A percentile compares a stretch with the other conserved stretches of the same genome.
Evolutionary conservation across 2,797 vertebrate species (phyloP).

Genomic region (Megalops cyprinoides): DNA sequence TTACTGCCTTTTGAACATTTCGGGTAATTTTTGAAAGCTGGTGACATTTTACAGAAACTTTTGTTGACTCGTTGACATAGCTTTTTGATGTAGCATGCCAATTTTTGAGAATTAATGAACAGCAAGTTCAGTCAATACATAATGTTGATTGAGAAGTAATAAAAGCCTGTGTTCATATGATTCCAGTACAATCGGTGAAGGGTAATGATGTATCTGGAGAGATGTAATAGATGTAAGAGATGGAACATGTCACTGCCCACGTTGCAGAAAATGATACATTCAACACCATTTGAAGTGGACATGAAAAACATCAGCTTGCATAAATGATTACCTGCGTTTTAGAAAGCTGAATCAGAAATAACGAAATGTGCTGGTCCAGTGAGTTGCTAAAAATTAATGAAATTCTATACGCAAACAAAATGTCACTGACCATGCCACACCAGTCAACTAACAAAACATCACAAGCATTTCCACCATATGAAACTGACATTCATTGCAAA

Average conservation of each 20-base stretch:
- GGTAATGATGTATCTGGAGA: neutral
- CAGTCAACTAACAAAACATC: neutral
- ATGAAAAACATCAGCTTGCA: neutral
- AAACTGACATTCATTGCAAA: neutral
- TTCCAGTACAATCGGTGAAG: neutral
- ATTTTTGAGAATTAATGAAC: slow-evolving; percentile 46
- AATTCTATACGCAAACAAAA: neutral
- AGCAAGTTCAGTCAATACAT: slow-evolving; percentile 44
- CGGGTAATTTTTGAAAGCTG: slow-evolving; percentile 54
- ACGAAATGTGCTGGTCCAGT: neutral
- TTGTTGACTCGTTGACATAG: slow-evolving; percentile 3
- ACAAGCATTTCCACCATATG: neutral
- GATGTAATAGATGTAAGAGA: neutral
- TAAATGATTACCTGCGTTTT: neutral
- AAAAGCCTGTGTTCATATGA: neutral
- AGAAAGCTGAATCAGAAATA: neutral
- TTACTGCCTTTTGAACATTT: slow-evolving; percentile 54
- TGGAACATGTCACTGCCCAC: neutral
- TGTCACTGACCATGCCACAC: neutral
- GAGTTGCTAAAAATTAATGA: neutral
- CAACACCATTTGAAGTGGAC: neutral
- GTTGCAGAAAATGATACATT: neutral
- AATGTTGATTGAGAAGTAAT: slow-evolving; percentile 41
- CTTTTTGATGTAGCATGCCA: slow-evolving; percentile 40
- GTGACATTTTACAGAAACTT: slow-evolving; percentile 66